phyloP scores from a whole-genome alignment of 2,888 invertebrate species.

The Caenorhabditis sinica region DNA sequence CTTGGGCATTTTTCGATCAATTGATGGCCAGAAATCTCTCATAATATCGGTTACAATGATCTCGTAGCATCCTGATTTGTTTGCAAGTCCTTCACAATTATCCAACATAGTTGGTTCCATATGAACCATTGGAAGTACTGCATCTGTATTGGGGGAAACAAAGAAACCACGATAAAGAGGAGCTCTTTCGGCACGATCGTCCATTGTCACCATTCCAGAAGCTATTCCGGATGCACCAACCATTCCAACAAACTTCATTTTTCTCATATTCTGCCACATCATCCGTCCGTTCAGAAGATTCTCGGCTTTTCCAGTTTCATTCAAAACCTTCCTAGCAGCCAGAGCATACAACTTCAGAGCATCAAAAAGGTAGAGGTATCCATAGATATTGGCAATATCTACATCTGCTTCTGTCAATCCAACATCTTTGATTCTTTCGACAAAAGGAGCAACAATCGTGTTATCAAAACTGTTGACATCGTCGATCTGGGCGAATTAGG shows the following conservation, averaged over 20 bases:
- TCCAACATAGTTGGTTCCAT: slow-evolving; percentile 77
- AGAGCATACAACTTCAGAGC: slow-evolving; percentile 78
- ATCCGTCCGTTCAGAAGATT: slow-evolving; percentile 76
- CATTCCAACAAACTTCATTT: slow-evolving; percentile 78
- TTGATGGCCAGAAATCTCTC: slow-evolving; percentile 76
- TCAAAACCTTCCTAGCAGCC: slow-evolving; percentile 77
- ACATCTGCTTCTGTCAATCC: slow-evolving; percentile 73
- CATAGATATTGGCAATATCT: slow-evolving; percentile 75
- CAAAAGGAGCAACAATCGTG: slow-evolving; percentile 72
- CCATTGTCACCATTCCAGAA: slow-evolving; percentile 72
- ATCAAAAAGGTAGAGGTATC: slow-evolving; percentile 76
- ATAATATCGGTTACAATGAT: slow-evolving; percentile 76
- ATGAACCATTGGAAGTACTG: slow-evolving; percentile 75
- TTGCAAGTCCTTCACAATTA: slow-evolving; percentile 74
- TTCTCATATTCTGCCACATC: slow-evolving; percentile 81
- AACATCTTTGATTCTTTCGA: slow-evolving; percentile 72
- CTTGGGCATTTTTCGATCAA: slow-evolving; percentile 73
- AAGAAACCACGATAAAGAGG: slow-evolving; percentile 76
- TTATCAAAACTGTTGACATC: slow-evolving; percentile 77
- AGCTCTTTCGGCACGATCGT: slow-evolving; percentile 75
- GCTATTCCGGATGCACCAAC: slow-evolving; percentile 72
- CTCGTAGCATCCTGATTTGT: slow-evolving; percentile 76
- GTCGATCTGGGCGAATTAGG: too few relatives aligned
- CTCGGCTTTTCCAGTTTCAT: slow-evolving; percentile 74
- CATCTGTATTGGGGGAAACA: slow-evolving; percentile 72